Conservation (phyloP, 2,888 invertebrate genomes). For the Gerris lacustris region DNA sequence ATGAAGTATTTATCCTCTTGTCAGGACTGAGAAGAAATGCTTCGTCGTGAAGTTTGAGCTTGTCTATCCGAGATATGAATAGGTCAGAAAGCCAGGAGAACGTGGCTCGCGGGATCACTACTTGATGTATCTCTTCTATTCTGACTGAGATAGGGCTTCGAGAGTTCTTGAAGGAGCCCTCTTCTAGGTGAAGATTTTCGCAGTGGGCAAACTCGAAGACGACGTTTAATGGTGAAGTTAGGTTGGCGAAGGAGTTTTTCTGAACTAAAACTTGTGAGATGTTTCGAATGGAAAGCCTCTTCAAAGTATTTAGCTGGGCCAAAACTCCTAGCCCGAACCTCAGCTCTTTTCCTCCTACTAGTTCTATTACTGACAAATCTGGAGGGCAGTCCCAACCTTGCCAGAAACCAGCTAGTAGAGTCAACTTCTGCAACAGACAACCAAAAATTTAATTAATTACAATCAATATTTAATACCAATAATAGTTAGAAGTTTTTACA, state of each 20-base stretch:
- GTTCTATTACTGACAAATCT: constrained; percentile 24
- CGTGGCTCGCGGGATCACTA: constrained; percentile 48
- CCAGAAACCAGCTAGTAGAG: constrained; percentile 22
- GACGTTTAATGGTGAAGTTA: constrained; percentile 35
- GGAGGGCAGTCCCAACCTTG: constrained; percentile 21
- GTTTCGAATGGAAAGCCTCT: constrained; percentile 39
- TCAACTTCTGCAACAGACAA: constrained; percentile 25
- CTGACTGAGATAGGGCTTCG: constrained; percentile 51
- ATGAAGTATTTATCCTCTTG: background rate
- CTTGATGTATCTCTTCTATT: constrained; percentile 46
- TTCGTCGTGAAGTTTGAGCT: constrained; percentile 45
- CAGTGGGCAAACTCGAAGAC: constrained; percentile 38
- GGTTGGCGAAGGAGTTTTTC: constrained; percentile 47
- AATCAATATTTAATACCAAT: too few relatives aligned
- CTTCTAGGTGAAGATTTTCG: constrained; percentile 48
- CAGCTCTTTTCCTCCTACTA: constrained; percentile 25
- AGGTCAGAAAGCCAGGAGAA: constrained; percentile 54
- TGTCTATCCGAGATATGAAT: constrained; percentile 45
- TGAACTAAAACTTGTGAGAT: constrained; percentile 40
- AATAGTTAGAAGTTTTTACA: too few relatives aligned
- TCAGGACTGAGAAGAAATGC: constrained; percentile 43
- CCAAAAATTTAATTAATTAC: background rate
- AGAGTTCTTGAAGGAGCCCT: constrained; percentile 49
- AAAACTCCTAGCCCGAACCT: constrained; percentile 29
- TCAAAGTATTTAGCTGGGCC: constrained; percentile 40